Conservation (phyloP, 1,140 invertebrate species). For the Epicauta chinensis region DNA sequence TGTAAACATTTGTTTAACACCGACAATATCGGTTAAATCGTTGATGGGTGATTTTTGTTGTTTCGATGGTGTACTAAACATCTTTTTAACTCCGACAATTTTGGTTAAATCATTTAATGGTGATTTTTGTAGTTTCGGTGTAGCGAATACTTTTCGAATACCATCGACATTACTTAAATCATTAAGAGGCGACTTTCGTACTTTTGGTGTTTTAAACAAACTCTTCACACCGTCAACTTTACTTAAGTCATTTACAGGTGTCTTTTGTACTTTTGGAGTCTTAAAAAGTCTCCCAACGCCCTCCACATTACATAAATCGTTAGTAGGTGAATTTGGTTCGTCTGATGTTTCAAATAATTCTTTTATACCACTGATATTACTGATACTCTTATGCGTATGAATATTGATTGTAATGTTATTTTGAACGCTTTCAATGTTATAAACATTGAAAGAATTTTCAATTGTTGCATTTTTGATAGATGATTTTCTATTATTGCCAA, state of each 20-base stretch:
- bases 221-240: slow-evolving; percentile 32
- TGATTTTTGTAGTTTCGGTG: slow-evolving; percentile 26
- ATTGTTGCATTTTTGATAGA: no score
- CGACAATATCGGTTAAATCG: slow-evolving; percentile 40
- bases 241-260: slow-evolving; percentile 39
- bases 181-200: slow-evolving; percentile 36
- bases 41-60: slow-evolving; percentile 29
- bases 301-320: not conserved
- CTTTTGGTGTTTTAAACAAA: not conserved
- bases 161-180: slow-evolving; percentile 40
- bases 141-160: slow-evolving; percentile 31
- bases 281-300: not conserved
- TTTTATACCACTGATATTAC: not conserved
- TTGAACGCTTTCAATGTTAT: no score
- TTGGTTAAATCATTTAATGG: slow-evolving; percentile 42
- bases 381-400: not conserved
- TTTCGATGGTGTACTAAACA: slow-evolving; percentile 39
- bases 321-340: not conserved
- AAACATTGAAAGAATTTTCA: no score
- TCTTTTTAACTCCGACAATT: slow-evolving; percentile 37
- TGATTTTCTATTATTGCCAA: no score
- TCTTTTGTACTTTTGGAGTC: slow-evolving; percentile 4
- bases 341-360: not conserved
- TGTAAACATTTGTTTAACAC: slow-evolving; percentile 40
- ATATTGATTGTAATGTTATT: no score